Base-by-base conservation (phyloP, 2,888 invertebrate species). In the Harmothoe impar region DNA sequence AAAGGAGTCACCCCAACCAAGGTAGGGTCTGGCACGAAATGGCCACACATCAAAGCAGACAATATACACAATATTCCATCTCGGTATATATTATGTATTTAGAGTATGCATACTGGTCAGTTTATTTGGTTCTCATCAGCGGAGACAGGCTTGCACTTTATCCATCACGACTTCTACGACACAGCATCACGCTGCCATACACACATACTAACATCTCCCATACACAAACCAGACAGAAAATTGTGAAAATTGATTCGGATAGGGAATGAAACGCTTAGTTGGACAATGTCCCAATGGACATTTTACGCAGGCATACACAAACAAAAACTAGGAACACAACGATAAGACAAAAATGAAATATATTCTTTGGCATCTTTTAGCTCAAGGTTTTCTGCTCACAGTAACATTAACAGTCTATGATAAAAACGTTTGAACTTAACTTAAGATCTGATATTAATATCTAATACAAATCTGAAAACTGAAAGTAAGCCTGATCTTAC, bases 1-100 rank as follows among this genome's bases (percentile, higher is more conserved):
- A 88, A 56, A 29, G 88, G 88, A 88, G 88, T 88, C 54, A 88
- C 88, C 15, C 88, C 88, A 52, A 88, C 88, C 56, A 88, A 88
- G 88, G 88, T 88, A 56, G 15, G 88, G 5, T 20, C 7, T n/a
- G 20, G 3, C 62, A 43, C 43, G 10, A 43, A 43, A 10, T 43
- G 43, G 10, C 43, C 43, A 43, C 43, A 43, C 5, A 10, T 7
- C 43, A 43, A 10, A 10, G 5, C 43, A 43, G 43, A 7, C 10
- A 43, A 43, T 43, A 43, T 43, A 43, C 43, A 43, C 43, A 43
- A 43, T 43, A 43, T 43, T 43, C 43, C 43, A 43, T 43, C 5
- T 10, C 3, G 3, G 5, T 7, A 43, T 7, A 43, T 10, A 43
- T 43, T 10, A 43, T 43, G n/a, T n/a, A 43, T 43, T 3, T 43